Evolutionary conservation across 1,140 invertebrate genomes (phyloP).

Genomic region (Teleopsis dalmanni): DNA sequence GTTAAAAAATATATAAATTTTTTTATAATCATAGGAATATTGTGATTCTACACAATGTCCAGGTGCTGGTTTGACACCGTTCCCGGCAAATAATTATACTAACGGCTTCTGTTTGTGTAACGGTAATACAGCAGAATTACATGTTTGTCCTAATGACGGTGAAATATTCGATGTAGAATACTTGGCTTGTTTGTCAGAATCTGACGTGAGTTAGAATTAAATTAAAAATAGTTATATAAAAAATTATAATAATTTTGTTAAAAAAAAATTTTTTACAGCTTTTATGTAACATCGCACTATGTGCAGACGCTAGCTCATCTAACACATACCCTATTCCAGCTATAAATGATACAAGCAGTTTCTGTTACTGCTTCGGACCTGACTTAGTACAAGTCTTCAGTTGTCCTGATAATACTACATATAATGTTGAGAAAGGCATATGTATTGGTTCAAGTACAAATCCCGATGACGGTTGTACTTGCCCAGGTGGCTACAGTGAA

Average conservation of each 20-base stretch:
- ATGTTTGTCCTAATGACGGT: background rate
- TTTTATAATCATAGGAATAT: background rate
- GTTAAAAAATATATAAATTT: too few relatives aligned
- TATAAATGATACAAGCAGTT: background rate
- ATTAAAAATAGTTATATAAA: background rate
- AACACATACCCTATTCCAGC: slow-evolving; percentile 1
- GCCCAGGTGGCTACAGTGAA: background rate
- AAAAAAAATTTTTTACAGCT: slow-evolving; percentile 2
- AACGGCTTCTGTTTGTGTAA: slow-evolving; percentile 22
- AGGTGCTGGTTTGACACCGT: background rate
- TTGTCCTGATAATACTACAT: slow-evolving; percentile 3
- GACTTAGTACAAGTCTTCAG: background rate
- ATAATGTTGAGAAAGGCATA: background rate
- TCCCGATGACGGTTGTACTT: background rate
- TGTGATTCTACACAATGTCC: slow-evolving; percentile 3
- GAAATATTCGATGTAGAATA: background rate
- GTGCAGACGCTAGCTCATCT: slow-evolving; percentile 3
- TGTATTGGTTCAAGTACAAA: background rate
- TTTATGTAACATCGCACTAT: slow-evolving; percentile 1
- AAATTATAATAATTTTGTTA: too few relatives aligned
- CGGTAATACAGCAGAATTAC: background rate
- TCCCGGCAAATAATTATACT: slow-evolving; percentile 15
- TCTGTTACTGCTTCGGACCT: slow-evolving; percentile 9
- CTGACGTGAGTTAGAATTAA: background rate
- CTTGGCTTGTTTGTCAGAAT: background rate